Base-by-base conservation (phyloP, 2,113 vertebrate species). In the Heterotis niloticus region DNA sequence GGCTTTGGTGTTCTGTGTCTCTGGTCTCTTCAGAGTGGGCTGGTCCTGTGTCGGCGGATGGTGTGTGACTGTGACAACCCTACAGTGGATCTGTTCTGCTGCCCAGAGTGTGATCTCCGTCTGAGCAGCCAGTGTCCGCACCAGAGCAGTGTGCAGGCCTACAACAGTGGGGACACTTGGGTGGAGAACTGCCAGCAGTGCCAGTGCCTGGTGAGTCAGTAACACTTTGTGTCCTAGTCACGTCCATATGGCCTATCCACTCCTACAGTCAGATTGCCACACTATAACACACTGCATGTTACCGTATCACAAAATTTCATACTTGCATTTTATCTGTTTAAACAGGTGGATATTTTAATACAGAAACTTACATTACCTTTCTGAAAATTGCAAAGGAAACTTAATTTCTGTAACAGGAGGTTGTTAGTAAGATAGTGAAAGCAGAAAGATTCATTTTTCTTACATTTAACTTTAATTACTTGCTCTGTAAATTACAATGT, bases 1-100 rank as follows among this genome's bases (percentile, higher is more conserved):
- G n/a, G 34, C 13, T 64, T 34, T 54, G 66, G 16, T 44, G n/a
- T 14, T 79, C 24, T 18, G 13, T 13, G 20, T 74, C 23, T 74
- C 59, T 29, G n/a, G 10, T 29, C 62, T 14, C 34, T 74, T 11
- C 86, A 99, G 96, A 94, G 87, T 1, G 96, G 96, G 2, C 93
- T 95, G 29, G 96, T 99, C 81, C 95, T 98, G 96, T 99, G 98
- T 67, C 94, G 98, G 14, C 90, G 98, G 81, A 99, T 98, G 96
- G 97, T 99, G 66, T 99, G 97, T 80, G 98, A 99, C 88, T 99
- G 98, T 80, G 96, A 98, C 89, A 98, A 98, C 85, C 96, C 97
- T 82, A 98, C 94, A 0, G 96, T 97, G 71, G 96, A 99, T 86
- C 92, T 98, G n/a, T 96, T 96, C 81, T 99, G 97, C 88, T 99